Evolutionary conservation across 2,888 invertebrate genomes (phyloP), one percentile per base, ranked within the genome.

Genomic region (Cataglyphis livida): DNA sequence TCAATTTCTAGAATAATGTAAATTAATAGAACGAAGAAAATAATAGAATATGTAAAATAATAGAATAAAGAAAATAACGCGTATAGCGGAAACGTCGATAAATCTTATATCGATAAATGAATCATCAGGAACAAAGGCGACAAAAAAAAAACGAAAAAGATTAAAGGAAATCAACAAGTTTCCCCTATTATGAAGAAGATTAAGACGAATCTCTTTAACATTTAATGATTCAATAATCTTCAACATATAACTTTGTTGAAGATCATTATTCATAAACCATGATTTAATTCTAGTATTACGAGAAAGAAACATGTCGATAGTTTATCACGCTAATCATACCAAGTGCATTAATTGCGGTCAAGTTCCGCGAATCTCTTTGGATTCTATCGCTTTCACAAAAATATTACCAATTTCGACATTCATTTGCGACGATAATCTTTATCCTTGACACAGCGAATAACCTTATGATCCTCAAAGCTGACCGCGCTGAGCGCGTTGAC

Each of bases 401-500:
- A 76, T 88, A 90, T 89, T 76, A 62, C 9, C 12, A 61, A 82
- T 88, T 88, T 87, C 89, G 73, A 85, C 90, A 90, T 84, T 68
- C 57, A 75, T 70, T 54, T n/a, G 81, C 61, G 25, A 70, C 41
- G 62, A 25, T 90, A 89, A 89, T 85, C 85, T 90, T 32, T 81
- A 88, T 87, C 85, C 88, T 88, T 89, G 86, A 90, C 88, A 90
- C 75, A 61, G 41, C 64, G 32, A 81, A 48, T 88, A 88, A 90
- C 85, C 89, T 83, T 79, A 54, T 74, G 85, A 82, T 85, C 84
- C 78, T 66, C 51, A 59, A 73, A 82, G 81, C 82, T 54, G 41
- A 59, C 62, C 59, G 28, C 79, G 64, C 32, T 73, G 32, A 44
- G 78, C 85, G 65, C 88, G 82, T 83, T 83, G 87, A 89, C 83